Evolutionary conservation across 2,797 vertebrate genomes (phyloP).

Genomic region (Thaleichthys pacificus): DNA sequence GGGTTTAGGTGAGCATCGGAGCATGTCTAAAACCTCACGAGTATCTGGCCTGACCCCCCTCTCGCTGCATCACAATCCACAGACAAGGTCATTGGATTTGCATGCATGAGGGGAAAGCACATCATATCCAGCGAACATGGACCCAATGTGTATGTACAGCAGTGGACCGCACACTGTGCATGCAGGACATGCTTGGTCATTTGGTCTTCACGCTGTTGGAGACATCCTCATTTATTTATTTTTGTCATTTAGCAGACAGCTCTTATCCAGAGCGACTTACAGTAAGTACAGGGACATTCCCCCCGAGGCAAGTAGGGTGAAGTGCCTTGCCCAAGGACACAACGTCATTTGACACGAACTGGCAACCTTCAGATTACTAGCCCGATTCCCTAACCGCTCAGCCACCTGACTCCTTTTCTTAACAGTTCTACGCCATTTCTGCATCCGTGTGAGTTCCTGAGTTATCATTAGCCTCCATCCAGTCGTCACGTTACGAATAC

Average conservation of each 20-base stretch:
- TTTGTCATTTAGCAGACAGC: no score
- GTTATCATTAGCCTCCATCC: neutral
- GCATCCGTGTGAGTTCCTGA: constrained; percentile 8
- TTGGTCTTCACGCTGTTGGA: constrained; percentile 13
- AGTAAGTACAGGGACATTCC: no score
- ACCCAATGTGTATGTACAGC: constrained; percentile 9
- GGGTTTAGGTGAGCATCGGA: constrained; percentile 58
- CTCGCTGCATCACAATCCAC: constrained; percentile 45
- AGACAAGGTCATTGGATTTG: constrained; percentile 67
- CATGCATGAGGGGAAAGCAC: constrained; percentile 66
- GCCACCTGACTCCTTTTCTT: no score
- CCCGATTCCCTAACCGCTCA: no score
- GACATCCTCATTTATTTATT: constrained; percentile 29
- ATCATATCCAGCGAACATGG: constrained; percentile 59
- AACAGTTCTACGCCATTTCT: neutral
- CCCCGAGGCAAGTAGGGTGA: no score
- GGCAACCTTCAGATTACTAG: no score
- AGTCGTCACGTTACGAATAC: no score
- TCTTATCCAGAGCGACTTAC: no score
- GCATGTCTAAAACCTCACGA: constrained; percentile 64
- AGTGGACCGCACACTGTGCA: neutral
- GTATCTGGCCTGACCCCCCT: constrained; percentile 51
- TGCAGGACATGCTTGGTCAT: constrained; percentile 19
- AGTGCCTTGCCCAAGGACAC: no score
- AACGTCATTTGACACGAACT: no score